Evolutionary conservation across 2,888 invertebrate species (phyloP), one percentile per base, ranked within the genome.

Genomic region (Digitonthophagus gazella): DNA sequence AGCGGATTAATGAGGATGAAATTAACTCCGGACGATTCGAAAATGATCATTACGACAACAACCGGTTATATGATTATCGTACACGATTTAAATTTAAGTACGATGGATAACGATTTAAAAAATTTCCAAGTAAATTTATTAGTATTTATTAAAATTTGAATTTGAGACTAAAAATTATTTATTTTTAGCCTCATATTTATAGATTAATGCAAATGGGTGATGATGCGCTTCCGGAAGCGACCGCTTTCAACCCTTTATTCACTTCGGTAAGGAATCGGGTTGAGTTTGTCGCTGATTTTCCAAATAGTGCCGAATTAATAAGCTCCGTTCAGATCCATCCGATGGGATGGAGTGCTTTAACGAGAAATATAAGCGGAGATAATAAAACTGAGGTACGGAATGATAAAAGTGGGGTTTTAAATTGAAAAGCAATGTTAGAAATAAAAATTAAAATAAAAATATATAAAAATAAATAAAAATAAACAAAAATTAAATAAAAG

Each of bases 261-360:
- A 90, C 91, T 54, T 85, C 86, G 61, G 88, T 87, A 75, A 87
- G 91, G 75, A 97, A 97, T 83, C 86, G 96, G 57, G 90, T 97
- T 2, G 97, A 97, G 82, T 90, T 97, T 77, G 89, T 97, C 11
- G 90, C 92, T 0, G 97, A 97, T 84, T 97, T 97, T 83, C 96
- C 96, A 0, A 93, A 96, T 79, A 93, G 95, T 72, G 96, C 96
- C 0, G 95, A 96, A 81, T 93, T 95, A 68, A 93, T 97, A 72
- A 93, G 95, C 74, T 94, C 96, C 1, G 84, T 97, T 70, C 86
- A 93, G 88, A 89, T 95, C 71, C 96, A 96, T 81, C 96, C 96
- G 0, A 91, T 93, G 80, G 94, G 96, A 15, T 95, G 95, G 92
- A 93, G 93, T 80, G 93, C 93, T 15, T 84, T 96, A 44, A 94